Percentiles rank a stretch among this genome's conserved stretches.
Evolutionary conservation across 2,797 vertebrate genomes (phyloP).

Genomic region (Chiroxiphia lanceolata): DNA sequence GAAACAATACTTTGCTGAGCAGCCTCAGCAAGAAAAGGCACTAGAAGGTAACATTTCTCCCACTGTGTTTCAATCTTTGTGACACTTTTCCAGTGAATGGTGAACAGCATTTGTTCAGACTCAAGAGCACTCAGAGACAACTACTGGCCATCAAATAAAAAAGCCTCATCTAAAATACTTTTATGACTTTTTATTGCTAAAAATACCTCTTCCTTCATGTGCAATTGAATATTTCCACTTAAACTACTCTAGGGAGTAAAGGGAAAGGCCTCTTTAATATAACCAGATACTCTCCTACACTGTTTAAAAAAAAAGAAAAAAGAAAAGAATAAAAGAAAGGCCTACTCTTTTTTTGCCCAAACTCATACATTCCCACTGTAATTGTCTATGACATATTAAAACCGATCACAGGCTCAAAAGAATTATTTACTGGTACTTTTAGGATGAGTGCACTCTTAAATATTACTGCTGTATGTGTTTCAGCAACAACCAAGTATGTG

Average conservation of each 20-base stretch:
- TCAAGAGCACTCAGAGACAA: not conserved
- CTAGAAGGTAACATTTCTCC: not conserved
- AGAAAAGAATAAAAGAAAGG: not conserved
- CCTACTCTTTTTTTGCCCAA: not conserved
- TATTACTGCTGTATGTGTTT: not conserved
- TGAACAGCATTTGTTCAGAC: not conserved
- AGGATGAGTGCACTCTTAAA: not conserved
- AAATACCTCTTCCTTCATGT: not conserved
- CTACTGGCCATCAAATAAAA: not conserved
- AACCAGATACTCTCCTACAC: not conserved
- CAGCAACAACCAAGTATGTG: not conserved
- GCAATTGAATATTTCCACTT: not conserved
- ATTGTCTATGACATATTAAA: not conserved
- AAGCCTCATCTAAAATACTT: not conserved
- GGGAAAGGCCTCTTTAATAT: not conserved
- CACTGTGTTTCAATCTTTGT: not conserved
- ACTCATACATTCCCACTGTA: not conserved
- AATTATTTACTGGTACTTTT: not conserved
- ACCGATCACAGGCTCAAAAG: not conserved
- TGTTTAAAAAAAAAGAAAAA: not conserved
- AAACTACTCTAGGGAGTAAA: not conserved
- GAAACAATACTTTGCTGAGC: not conserved
- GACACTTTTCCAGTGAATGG: not conserved
- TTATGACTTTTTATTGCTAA: not conserved
- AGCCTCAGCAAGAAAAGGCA: not conserved